Base-by-base conservation (phyloP, 1,140 invertebrate genomes). In the Pseudomyrmex gracilis region DNA sequence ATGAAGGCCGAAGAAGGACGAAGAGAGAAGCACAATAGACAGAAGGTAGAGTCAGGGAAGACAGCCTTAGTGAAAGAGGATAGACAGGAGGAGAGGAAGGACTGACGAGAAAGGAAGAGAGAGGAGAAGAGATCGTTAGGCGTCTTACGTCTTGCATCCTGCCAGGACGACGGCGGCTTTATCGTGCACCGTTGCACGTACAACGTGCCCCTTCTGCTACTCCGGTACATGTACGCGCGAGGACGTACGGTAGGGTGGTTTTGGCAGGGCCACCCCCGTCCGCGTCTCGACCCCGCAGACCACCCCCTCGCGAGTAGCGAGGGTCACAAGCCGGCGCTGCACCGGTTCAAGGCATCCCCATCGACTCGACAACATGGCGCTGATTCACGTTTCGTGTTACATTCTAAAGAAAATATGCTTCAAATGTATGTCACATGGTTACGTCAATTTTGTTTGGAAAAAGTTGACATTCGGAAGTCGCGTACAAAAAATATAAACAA, bases 71-170 rank as follows among this genome's bases (percentile, higher is more conserved):
- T 60, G 66, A 61, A 70, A 64, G 34, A 45, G 73, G 55, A 68
- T 34, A 73, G 61, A 24, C 47, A 63, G 24, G 24, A 47, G 24
- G 53, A 53, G 57, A 53, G 71, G 73, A 77, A 45, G 53, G 17
- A 47, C 66, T 82, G 76, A 63, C 58, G 63, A 80, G 77, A 61
- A 73, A 80, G 85, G 45, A 63, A 77, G 70, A 63, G 66, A 63
- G 77, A 71, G 67, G 57, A 73, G 89, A 84, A 83, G 84, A 88
- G 86, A 90, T 91, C 92, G 91, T 93, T 93, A 91, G 91, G 92
- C 92, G 90, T 92, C 91, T 93, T 92, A 90, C 91, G 92, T 93
- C 92, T 92, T 89, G 90, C 91, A 91, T 91, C 90, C 89, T 90
- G 90, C 90, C 90, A 90, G 88, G 90, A 92, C 89, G 91, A 91